These are phyloP conservation scores for Ferdinandea cuprea DNA, from an alignment of 2,888 invertebrate species.

Conservation along the genomic window DNA sequence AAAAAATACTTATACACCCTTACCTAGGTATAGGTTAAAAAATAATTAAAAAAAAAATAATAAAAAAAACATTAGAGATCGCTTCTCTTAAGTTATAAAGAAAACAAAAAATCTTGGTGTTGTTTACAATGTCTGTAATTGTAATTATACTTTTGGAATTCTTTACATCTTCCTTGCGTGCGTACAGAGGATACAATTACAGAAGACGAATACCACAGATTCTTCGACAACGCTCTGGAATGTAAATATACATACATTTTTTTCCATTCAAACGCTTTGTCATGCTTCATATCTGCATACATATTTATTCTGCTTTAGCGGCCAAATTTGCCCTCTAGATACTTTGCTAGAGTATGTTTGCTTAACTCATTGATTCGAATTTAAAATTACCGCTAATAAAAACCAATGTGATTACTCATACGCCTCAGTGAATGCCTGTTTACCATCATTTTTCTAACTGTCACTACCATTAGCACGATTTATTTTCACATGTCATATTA, in stretches of 20 bases:
- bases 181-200: conserved; percentile 84
- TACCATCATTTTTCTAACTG: conserved; percentile 19
- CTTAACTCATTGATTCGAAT: conserved; percentile 43
- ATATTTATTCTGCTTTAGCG: conserved; percentile 20
- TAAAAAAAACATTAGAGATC: conserved; percentile 17
- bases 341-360: not conserved
- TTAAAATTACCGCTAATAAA: conserved; percentile 52
- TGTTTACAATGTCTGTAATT: conserved; percentile 58
- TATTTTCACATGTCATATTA: not conserved
- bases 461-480: not conserved
- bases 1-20: conserved; percentile 45
- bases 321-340: conserved; percentile 26
- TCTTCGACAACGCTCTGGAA: conserved; percentile 91
- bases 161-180: conserved; percentile 66
- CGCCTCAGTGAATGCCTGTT: conserved; percentile 46
- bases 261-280: conserved; percentile 42
- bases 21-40: no score
- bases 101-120: conserved; percentile 69
- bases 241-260: conserved; percentile 84
- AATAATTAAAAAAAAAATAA: conserved; percentile 18
- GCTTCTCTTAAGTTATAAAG: conserved; percentile 64
- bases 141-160: conserved; percentile 61
- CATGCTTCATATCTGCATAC: conserved; percentile 18
- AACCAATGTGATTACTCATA: conserved; percentile 36
- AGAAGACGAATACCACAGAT: conserved; percentile 91